Evolutionary conservation across 1,140 invertebrate genomes (phyloP).

Genomic region (Pemphigus obesinymphae): DNA sequence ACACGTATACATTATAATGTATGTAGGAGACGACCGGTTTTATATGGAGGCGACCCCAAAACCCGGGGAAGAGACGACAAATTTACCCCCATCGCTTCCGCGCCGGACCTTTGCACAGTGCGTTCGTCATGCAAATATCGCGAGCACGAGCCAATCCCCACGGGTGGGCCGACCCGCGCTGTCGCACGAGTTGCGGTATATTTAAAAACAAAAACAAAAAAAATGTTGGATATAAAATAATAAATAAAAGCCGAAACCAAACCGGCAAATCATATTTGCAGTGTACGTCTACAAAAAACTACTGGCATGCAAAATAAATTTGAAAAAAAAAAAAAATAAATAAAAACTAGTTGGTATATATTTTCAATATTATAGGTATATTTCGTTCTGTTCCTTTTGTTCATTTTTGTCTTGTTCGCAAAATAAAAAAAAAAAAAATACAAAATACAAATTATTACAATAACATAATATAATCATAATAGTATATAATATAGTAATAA

Average conservation of each 20-base stretch:
- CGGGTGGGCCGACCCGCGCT: too few relatives aligned
- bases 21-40: too few relatives aligned
- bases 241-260: too few relatives aligned
- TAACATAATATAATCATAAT: not conserved
- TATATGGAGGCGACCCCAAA: not conserved
- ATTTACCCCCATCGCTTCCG: too few relatives aligned
- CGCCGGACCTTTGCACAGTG: slow-evolving; percentile 7
- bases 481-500: not conserved
- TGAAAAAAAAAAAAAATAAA: not conserved
- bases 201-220: not conserved
- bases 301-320: too few relatives aligned
- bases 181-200: too few relatives aligned
- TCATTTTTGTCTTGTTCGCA: not conserved
- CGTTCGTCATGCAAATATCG: slow-evolving; percentile 27
- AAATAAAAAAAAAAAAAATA: not conserved
- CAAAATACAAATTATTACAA: too few relatives aligned
- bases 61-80: too few relatives aligned
- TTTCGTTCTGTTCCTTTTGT: slow-evolving; percentile 12
- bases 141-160: slow-evolving; percentile 20
- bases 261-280: too few relatives aligned
- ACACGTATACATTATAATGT: not conserved
- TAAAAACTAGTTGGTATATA: not conserved
- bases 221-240: too few relatives aligned
- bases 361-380: slow-evolving; percentile 14
- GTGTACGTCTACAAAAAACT: too few relatives aligned